A percentile compares a stretch with the other conserved stretches of the same genome.
phyloP scores from a whole-genome alignment of 1,140 invertebrate species.

The Lepidostoma basale region DNA sequence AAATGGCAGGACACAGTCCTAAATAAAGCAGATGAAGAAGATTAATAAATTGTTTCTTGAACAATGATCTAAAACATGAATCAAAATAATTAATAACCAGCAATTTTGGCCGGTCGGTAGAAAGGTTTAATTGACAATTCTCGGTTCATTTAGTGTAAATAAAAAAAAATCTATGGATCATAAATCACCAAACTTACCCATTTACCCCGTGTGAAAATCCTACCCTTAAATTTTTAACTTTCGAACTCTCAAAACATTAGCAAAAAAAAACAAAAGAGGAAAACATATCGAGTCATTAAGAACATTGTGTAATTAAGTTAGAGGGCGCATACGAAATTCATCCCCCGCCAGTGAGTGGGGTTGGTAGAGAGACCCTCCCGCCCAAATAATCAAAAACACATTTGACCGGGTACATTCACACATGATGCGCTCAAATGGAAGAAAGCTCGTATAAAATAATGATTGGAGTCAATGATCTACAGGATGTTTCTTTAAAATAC shows the following conservation, averaged over 20 bases:
- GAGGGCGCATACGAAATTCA: slow-evolving; percentile 3
- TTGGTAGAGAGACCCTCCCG: neutral
- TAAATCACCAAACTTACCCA: neutral
- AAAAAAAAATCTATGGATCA: neutral
- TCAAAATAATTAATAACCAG: no score
- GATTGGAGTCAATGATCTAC: neutral
- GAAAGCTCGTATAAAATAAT: slow-evolving; percentile 31
- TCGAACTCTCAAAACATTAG: neutral
- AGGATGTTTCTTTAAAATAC: neutral
- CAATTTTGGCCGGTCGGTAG: no score
- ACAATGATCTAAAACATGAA: no score
- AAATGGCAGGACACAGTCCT: no score
- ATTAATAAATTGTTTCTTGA: no score
- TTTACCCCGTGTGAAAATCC: slow-evolving; percentile 19
- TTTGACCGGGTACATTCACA: slow-evolving; percentile 36
- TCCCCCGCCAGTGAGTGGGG: neutral
- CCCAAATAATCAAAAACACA: slow-evolving; percentile 39
- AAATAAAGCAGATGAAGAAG: no score
- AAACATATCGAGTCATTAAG: slow-evolving; percentile 20
- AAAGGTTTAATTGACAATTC: no score
- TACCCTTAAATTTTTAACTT: slow-evolving; percentile 14
- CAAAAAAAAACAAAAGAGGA: slow-evolving; percentile 27
- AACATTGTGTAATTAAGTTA: slow-evolving; percentile 20
- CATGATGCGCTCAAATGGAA: slow-evolving; percentile 45
- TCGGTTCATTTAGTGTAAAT: no score